Percentiles rank a stretch among this genome's conserved stretches.
Conservation (phyloP, 2,113 vertebrate genomes). For the Podilymbus podiceps region DNA sequence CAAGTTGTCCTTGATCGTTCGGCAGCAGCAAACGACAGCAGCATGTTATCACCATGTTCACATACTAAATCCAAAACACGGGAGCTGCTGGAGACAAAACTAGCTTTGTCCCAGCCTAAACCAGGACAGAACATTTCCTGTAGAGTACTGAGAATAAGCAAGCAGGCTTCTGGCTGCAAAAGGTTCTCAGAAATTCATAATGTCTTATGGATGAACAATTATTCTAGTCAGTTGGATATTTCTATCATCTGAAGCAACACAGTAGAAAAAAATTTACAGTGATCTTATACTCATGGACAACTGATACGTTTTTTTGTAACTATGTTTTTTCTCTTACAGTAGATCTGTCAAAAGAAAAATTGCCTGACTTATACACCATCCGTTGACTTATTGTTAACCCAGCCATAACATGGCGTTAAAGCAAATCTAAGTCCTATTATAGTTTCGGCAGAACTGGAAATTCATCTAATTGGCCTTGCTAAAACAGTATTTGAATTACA, state of each 20-base stretch:
- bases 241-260: not conserved
- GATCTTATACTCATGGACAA: not conserved
- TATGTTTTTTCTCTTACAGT: not conserved
- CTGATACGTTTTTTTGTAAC: not conserved
- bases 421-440: not conserved
- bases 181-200: not conserved
- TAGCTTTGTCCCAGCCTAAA: too few species aligned
- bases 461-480: not conserved
- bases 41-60: too few species aligned
- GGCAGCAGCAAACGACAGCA: too few species aligned
- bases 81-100: too few species aligned
- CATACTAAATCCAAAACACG: too few species aligned
- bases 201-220: not conserved
- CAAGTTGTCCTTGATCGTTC: too few species aligned
- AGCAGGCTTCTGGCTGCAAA: not conserved
- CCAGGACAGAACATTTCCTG: not conserved
- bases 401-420: not conserved
- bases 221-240: not conserved
- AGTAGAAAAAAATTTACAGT: not conserved
- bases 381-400: not conserved
- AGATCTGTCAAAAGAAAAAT: not conserved
- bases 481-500: conserved; percentile 9
- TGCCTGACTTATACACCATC: not conserved
- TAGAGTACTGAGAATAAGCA: not conserved
- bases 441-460: not conserved